Evolutionary conservation across 2,113 vertebrate species (phyloP).

Genomic region (Tachysurus vachellii): DNA sequence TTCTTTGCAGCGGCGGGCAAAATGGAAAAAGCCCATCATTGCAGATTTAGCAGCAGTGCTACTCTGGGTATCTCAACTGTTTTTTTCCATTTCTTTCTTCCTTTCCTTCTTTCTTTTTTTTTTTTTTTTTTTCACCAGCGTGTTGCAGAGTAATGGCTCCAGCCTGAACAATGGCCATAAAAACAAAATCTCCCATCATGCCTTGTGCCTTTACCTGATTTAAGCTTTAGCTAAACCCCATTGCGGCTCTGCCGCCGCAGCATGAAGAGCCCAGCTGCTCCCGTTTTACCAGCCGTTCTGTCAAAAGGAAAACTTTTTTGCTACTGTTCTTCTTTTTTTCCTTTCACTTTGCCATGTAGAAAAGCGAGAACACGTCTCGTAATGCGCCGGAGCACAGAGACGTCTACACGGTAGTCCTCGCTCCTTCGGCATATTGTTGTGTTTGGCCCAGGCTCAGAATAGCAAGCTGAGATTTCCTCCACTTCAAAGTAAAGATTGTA

Average conservation of each 20-base stretch:
- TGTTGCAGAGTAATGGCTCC: constrained; percentile 17
- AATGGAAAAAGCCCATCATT: constrained; percentile 34
- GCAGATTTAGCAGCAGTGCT: constrained; percentile 21
- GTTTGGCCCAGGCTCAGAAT: constrained; percentile 49
- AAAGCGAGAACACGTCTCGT: constrained; percentile 36
- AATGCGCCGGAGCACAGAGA: constrained; percentile 34
- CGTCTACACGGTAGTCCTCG: constrained; percentile 18
- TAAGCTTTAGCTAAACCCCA: constrained; percentile 41
- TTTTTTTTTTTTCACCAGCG: not conserved
- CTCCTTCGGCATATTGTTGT: constrained; percentile 44
- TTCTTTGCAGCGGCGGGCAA: constrained; percentile 3
- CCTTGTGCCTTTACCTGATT: constrained; percentile 43
- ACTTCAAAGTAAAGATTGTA: constrained; percentile 57
- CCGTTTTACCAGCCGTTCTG: constrained; percentile 42
- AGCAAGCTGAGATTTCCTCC: constrained; percentile 58
- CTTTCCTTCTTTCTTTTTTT: not conserved
- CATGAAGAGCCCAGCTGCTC: constrained; percentile 47
- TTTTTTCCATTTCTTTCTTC: not conserved
- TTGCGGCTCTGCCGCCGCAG: constrained; percentile 29
- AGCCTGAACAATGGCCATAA: constrained; percentile 41
- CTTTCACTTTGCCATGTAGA: constrained; percentile 22
- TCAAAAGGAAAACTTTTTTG: constrained; percentile 17
- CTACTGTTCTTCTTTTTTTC: not conserved
- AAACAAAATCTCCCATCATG: constrained; percentile 42
- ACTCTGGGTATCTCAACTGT: not conserved